Percentiles rank a stretch among this genome's conserved stretches.
Evolutionary conservation across 2,113 vertebrate species (phyloP).

Genomic region (Strigops habroptila): DNA sequence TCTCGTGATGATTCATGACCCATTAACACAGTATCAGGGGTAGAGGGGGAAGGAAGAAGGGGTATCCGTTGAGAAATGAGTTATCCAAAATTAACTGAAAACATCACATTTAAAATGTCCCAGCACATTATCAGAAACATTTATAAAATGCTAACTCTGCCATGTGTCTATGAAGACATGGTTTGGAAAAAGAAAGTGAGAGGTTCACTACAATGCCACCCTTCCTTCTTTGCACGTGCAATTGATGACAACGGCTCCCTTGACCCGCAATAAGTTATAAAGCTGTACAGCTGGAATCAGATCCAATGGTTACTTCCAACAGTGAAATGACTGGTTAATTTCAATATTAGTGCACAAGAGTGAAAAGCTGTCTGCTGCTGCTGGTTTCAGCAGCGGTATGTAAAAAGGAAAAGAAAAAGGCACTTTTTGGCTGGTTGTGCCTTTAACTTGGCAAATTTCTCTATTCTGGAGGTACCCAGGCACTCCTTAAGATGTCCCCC

Average conservation of each 20-base stretch:
- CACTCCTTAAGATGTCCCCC: conserved; percentile 53
- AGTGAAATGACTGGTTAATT: conserved; percentile 36
- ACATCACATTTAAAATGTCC: conserved; percentile 53
- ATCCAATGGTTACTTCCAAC: background rate
- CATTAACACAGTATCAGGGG: background rate
- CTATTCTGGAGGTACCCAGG: conserved; percentile 53
- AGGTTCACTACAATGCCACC: background rate
- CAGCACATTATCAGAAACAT: conserved; percentile 46
- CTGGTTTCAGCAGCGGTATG: conserved; percentile 16
- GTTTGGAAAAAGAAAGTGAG: background rate
- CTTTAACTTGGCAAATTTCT: conserved; percentile 61
- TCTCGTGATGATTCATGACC: background rate
- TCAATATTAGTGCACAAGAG: conserved; percentile 39
- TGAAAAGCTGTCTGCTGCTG: conserved; percentile 35
- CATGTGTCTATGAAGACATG: background rate
- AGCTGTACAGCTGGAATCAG: conserved; percentile 13
- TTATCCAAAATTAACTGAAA: conserved; percentile 40
- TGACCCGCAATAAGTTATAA: background rate
- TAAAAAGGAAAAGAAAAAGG: conserved; percentile 76
- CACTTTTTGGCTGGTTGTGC: conserved; percentile 82
- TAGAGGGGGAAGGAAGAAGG: background rate
- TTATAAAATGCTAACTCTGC: conserved; percentile 32
- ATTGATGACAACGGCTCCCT: background rate
- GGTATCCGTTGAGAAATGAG: background rate
- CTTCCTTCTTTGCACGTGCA: background rate